Conservation (phyloP, 2,113 vertebrate species). For the Paramisgurnus dabryanus region DNA sequence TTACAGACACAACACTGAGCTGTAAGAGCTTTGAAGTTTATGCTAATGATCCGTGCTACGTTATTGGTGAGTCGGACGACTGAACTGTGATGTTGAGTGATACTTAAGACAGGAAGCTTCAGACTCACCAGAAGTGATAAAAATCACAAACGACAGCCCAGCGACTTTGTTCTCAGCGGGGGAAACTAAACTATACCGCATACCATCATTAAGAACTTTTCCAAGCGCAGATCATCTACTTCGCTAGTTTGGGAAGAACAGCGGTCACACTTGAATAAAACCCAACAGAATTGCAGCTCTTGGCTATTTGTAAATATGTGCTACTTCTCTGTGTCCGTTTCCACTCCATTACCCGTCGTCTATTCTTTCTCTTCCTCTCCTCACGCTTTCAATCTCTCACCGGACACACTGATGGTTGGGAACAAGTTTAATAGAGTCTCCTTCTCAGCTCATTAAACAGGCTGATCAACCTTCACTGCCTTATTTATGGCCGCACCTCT, state of each 20-base stretch:
- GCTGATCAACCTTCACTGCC: constrained; percentile 26
- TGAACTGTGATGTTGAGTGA: constrained; percentile 13
- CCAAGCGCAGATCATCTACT: neutral
- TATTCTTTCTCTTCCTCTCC: neutral
- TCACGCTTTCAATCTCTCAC: neutral
- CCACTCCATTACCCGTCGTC: constrained; percentile 31
- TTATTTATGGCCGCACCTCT: constrained; percentile 18
- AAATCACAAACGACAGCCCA: constrained; percentile 9
- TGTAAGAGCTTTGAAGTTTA: neutral
- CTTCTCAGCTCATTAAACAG: constrained; percentile 42
- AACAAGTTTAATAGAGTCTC: constrained; percentile 38
- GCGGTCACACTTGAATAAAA: constrained; percentile 25
- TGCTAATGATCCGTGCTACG: neutral
- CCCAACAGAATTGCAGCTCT: constrained; percentile 6
- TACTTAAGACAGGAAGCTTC: constrained; percentile 2
- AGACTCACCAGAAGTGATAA: constrained; percentile 13
- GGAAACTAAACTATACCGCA: neutral
- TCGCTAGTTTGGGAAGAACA: constrained; percentile 4
- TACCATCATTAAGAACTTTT: constrained; percentile 29
- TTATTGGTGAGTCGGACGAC: neutral
- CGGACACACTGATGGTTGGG: constrained; percentile 32
- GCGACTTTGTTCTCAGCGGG: constrained; percentile 24
- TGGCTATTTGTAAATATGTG: constrained; percentile 9
- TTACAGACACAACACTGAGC: neutral
- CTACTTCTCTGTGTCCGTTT: constrained; percentile 29